phyloP scores from a whole-genome alignment of 1,140 invertebrate genomes.

The Drosophila kikkawai region DNA sequence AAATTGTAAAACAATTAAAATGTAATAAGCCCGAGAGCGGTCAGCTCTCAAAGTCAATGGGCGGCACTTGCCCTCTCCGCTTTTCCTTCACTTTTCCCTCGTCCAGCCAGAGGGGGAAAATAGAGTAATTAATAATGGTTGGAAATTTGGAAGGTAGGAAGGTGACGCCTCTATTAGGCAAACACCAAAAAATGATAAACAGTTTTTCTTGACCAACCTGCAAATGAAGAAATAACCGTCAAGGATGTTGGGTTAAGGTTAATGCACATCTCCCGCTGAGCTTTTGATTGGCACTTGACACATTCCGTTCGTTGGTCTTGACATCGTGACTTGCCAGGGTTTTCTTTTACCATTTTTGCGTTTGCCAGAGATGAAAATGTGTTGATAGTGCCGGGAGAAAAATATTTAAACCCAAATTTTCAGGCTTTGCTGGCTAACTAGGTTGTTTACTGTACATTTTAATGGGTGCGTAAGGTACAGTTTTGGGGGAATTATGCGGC shows the following conservation, averaged over 20 bases:
- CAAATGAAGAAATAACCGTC: constrained; percentile 27
- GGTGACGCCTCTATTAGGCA: constrained; percentile 75
- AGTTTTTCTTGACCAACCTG: constrained; percentile 60
- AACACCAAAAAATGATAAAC: constrained; percentile 71
- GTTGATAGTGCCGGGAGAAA: constrained; percentile 40
- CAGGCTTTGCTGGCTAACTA: constrained; percentile 47
- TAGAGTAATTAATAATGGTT: constrained; percentile 77
- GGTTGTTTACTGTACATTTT: constrained; percentile 25
- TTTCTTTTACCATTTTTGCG: constrained; percentile 17
- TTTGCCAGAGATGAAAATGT: constrained; percentile 56
- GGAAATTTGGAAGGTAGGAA: constrained; percentile 41
- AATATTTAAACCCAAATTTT: constrained; percentile 11
- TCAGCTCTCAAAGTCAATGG: constrained; percentile 52
- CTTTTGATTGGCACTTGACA: constrained; percentile 77
- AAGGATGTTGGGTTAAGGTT: constrained; percentile 57
- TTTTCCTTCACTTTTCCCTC: constrained; percentile 18
- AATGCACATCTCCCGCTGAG: constrained; percentile 45
- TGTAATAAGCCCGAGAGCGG: constrained; percentile 67
- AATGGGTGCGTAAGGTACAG: constrained; percentile 15
- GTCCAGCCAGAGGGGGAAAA: neutral
- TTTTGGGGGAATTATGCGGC: constrained; percentile 4
- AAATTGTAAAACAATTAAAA: constrained; percentile 84
- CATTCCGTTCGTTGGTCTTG: constrained; percentile 61
- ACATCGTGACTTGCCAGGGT: constrained; percentile 62
- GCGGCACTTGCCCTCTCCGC: constrained; percentile 23